A percentile compares a stretch with the other conserved stretches of the same genome.
Conservation (phyloP, 1,140 invertebrate genomes). For the Pentalonia nigronervosa region DNA sequence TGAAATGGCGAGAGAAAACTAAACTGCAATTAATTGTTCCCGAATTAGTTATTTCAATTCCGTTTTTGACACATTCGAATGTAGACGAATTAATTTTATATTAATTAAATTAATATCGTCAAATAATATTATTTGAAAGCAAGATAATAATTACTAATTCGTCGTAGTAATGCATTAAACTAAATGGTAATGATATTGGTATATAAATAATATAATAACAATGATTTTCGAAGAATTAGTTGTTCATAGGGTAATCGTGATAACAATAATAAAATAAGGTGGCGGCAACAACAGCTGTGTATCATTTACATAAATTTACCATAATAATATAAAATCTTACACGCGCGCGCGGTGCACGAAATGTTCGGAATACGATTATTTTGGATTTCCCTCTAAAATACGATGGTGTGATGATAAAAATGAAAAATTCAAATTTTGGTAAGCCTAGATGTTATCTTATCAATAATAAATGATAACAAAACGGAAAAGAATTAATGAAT, state of each 20-base stretch:
- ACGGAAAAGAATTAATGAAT: background rate
- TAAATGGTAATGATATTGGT: background rate
- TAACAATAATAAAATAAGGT: slow-evolving; percentile 22
- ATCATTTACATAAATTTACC: background rate
- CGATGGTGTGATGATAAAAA: slow-evolving; percentile 21
- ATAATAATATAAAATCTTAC: background rate
- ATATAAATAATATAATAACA: background rate
- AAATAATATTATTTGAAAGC: too few relatives aligned
- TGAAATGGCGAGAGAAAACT: too few relatives aligned
- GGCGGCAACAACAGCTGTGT: background rate
- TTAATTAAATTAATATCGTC: too few relatives aligned
- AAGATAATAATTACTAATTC: background rate
- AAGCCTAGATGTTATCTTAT: slow-evolving; percentile 57
- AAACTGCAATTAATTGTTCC: too few relatives aligned
- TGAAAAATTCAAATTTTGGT: slow-evolving; percentile 56
- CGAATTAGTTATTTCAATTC: too few relatives aligned
- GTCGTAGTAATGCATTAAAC: background rate
- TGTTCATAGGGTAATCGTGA: background rate
- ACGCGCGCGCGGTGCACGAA: background rate
- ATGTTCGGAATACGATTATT: slow-evolving; percentile 34
- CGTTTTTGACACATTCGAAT: too few relatives aligned
- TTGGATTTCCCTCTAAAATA: slow-evolving; percentile 50
- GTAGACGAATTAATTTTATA: too few relatives aligned
- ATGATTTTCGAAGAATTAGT: background rate
- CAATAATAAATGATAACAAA: slow-evolving; percentile 44